Conservation (phyloP, 2,113 vertebrate species). For the Megaleporinus macrocephalus region DNA sequence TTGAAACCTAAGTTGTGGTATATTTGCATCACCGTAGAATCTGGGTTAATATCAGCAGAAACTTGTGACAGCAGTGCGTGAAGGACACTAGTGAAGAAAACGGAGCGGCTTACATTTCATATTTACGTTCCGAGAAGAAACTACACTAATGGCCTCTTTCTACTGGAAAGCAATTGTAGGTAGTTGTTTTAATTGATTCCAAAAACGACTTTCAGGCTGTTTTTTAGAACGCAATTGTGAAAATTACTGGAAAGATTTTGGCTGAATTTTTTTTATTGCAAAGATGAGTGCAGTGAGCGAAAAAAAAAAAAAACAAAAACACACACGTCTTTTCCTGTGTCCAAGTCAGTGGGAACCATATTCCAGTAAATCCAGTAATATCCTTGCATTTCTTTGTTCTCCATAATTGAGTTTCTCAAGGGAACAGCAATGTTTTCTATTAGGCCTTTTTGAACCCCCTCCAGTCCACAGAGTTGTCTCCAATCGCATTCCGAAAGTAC, state of each 20-base stretch:
- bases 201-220: conserved; percentile 14
- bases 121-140: no score
- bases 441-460: conserved; percentile 62
- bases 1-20: no score
- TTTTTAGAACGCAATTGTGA: conserved; percentile 25
- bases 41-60: no score
- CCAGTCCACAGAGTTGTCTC: conserved; percentile 59
- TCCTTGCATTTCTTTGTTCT: conserved; percentile 12
- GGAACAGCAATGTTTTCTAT: conserved; percentile 42
- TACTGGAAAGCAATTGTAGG: background rate
- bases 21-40: no score
- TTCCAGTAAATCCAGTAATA: conserved; percentile 35
- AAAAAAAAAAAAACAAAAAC: no score
- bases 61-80: no score
- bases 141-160: background rate
- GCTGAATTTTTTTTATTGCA: background rate
- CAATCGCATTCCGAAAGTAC: conserved; percentile 59
- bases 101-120: no score
- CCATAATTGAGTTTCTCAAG: conserved; percentile 43
- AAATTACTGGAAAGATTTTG: conserved; percentile 1
- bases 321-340: conserved; percentile 4
- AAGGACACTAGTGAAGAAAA: no score
- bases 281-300: conserved; percentile 15
- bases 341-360: conserved; percentile 20
- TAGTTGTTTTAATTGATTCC: background rate